Base-by-base conservation (phyloP, 1,140 invertebrate genomes). In the Pseudomyrmex dendroicus region DNA sequence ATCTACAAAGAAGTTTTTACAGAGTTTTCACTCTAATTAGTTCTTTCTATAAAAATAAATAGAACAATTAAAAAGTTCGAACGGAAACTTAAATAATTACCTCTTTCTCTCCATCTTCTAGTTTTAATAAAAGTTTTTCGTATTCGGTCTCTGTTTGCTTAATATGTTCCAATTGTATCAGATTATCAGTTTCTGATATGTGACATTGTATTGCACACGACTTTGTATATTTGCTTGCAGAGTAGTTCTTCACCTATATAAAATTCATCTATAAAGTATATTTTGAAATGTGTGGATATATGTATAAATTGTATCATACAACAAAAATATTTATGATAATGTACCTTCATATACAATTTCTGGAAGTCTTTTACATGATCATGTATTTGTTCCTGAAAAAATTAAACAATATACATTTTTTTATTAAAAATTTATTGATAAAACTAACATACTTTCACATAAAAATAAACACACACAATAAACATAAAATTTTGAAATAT, bases 361-460 rank as follows among this genome's bases (percentile, higher is more conserved):
- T 73, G 59, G 78, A 89, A 87, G 62, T 91, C 84, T 4, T 82
- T 83, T 13, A 76, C 67, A 66, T 84, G 84, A 76, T n/a, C 72
- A 54, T 90, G 83, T 20, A 94, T 9, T 62, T 92, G 90, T 10
- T 90, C 88, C 93, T 94, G 82, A 59, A 91, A 92, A 54, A 76
- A 72, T 67, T 35, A 61, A 22, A 80, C 50, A 54, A 63, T 48
- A 20, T 1, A 59, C 8, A 61, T 57, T 72, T 80, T 15, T 80
- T 80, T 80, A 80, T 80, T 72, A 4, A 59, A 59, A 54, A 4
- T 59, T 35, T 0, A 35, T 35, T 35, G 35, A 7, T 35, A 7
- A 35, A 35, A 35, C 35, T 7, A 35, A 35, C 5, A 3, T 3
- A 35, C 35, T 35, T 35, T 35, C 0, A 35, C 4, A 35, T 35